Evolutionary conservation across 2,113 vertebrate species (phyloP).

Genomic region (Oreochromis tanganicae): DNA sequence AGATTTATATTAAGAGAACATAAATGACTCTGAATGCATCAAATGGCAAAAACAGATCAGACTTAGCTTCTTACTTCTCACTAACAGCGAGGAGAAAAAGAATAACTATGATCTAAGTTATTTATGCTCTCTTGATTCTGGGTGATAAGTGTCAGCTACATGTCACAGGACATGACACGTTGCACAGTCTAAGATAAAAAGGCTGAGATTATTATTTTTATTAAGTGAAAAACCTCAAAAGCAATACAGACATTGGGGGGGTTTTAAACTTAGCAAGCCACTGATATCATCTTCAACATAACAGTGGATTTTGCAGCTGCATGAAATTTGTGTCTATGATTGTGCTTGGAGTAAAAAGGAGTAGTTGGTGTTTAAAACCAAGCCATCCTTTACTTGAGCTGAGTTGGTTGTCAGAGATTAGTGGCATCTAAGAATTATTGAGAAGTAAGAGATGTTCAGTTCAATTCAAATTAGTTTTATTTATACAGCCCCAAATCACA

Average conservation of each 20-base stretch:
- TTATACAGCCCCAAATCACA: accelerated
- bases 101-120: accelerated
- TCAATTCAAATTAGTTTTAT: neutral
- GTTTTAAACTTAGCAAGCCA: neutral
- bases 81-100: neutral
- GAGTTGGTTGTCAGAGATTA: neutral
- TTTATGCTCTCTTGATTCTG: neutral
- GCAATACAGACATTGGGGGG: neutral
- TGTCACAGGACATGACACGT: neutral
- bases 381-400: neutral
- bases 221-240: neutral
- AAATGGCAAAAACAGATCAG: neutral
- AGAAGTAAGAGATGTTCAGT: neutral
- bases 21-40: neutral
- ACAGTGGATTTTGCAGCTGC: neutral
- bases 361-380: neutral
- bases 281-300: neutral
- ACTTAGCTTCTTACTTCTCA: accelerated
- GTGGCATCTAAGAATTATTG: neutral
- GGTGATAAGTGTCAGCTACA: neutral
- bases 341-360: accelerated
- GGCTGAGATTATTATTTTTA: accelerated
- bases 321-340: accelerated
- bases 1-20: neutral
- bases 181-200: neutral